These are phyloP conservation scores for Eupeodes corollae DNA, from an alignment of 1,140 invertebrate genomes.

Conservation along the genomic window DNA sequence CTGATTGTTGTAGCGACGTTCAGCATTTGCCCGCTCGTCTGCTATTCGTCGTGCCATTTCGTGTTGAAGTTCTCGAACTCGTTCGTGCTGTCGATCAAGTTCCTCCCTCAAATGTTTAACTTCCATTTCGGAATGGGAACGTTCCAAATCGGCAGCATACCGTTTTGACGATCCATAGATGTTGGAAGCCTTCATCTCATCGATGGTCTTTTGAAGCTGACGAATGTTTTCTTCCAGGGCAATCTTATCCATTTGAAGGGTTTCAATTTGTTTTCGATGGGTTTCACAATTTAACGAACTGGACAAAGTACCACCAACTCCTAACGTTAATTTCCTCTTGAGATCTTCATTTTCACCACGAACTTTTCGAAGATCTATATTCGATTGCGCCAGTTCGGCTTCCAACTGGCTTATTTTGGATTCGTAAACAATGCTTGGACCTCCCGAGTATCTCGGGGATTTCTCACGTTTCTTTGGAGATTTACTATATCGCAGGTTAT, in stretches of 20 bases:
- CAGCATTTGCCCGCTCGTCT: slow-evolving; percentile 59
- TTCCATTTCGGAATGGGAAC: slow-evolving; percentile 62
- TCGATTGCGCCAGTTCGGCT: slow-evolving; percentile 63
- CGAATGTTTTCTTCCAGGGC: slow-evolving; percentile 52
- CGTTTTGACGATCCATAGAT: slow-evolving; percentile 54
- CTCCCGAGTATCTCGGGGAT: slow-evolving; percentile 34
- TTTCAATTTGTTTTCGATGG: slow-evolving; percentile 54
- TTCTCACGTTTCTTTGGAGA: slow-evolving; percentile 13
- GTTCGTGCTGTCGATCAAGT: slow-evolving; percentile 55
- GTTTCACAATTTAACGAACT: slow-evolving; percentile 37
- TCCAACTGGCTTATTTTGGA: slow-evolving; percentile 72
- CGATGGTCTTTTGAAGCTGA: slow-evolving; percentile 51
- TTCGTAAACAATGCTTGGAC: slow-evolving; percentile 65
- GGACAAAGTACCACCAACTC: slow-evolving; percentile 22
- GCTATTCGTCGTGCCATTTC: slow-evolving; percentile 48
- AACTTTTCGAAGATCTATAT: slow-evolving; percentile 59
- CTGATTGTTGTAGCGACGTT: slow-evolving; percentile 57
- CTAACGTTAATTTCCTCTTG: slow-evolving; percentile 47
- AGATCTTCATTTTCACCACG: slow-evolving; percentile 54
- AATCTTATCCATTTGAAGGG: slow-evolving; percentile 57
- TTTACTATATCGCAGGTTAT: slow-evolving; percentile 39
- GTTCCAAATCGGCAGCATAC: slow-evolving; percentile 63
- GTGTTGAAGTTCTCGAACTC: slow-evolving; percentile 43
- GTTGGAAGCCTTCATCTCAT: slow-evolving; percentile 51
- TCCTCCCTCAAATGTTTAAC: slow-evolving; percentile 62